Conservation (phyloP, 2,888 invertebrate species). For the Mystacides longicornis region DNA sequence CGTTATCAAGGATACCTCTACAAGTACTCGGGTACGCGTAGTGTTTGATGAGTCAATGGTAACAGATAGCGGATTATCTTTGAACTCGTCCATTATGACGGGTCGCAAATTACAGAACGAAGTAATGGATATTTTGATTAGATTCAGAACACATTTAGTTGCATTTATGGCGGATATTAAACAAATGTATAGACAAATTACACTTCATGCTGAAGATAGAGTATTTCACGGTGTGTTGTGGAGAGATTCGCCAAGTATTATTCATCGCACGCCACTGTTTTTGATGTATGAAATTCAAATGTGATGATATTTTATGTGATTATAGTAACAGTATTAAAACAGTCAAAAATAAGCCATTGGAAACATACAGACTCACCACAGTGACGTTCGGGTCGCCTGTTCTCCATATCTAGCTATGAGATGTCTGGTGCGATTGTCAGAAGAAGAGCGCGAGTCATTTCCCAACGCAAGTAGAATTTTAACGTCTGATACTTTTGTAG, state of each 20-base stretch:
- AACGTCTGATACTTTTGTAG: background rate
- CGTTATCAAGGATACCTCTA: background rate
- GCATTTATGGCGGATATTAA: background rate
- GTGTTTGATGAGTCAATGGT: background rate
- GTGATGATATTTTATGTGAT: too few species aligned
- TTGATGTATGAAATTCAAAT: too few species aligned
- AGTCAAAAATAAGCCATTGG: background rate
- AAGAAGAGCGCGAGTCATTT: background rate
- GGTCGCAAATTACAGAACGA: background rate
- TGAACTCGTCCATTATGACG: background rate
- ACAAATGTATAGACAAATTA: constrained; percentile 1
- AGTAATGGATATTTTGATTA: background rate
- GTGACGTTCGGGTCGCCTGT: background rate
- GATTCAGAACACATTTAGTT: background rate
- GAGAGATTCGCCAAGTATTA: background rate
- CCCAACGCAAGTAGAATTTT: background rate
- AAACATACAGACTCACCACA: background rate
- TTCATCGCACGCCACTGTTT: too few species aligned
- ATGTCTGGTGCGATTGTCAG: background rate
- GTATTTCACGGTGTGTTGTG: background rate
- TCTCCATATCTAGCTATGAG: constrained; percentile 1
- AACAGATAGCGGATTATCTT: background rate
- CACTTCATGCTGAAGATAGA: background rate
- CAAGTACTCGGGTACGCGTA: background rate
- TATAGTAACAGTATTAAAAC: too few species aligned